Evolutionary conservation across 2,888 invertebrate species (phyloP).

Genomic region (Xestoiulus laeticollis): DNA sequence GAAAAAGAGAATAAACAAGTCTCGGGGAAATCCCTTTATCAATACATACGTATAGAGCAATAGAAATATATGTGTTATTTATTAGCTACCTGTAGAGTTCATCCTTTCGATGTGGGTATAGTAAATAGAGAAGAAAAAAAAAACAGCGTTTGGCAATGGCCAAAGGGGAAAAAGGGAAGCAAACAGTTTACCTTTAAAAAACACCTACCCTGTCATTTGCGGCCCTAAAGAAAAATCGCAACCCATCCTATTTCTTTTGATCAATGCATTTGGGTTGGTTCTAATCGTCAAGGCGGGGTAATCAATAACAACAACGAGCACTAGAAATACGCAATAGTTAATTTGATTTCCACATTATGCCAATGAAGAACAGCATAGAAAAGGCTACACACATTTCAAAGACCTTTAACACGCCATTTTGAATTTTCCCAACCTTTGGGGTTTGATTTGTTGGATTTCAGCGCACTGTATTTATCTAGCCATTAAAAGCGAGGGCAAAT

Average conservation of each 20-base stretch:
- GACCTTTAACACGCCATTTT: not conserved
- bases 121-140: not conserved
- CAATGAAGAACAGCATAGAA: not conserved
- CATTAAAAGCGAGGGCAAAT: not conserved
- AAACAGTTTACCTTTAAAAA: not conserved
- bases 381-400: not conserved
- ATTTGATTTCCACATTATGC: not conserved
- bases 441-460: not conserved
- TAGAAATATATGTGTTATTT: not conserved
- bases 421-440: not conserved
- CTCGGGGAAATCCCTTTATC: not conserved
- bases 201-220: conserved; percentile 8
- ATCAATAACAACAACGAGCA: not conserved
- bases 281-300: not conserved
- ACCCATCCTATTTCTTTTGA: not conserved
- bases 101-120: not conserved
- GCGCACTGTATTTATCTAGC: not conserved
- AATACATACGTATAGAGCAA: not conserved
- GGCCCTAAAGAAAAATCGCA: not conserved
- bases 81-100: not conserved
- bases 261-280: not conserved
- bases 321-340: not conserved
- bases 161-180: not conserved
- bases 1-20: no score
- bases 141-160: not conserved